Evolutionary conservation across 2,888 invertebrate species (phyloP).

Genomic region (Pherbina coryleti): DNA sequence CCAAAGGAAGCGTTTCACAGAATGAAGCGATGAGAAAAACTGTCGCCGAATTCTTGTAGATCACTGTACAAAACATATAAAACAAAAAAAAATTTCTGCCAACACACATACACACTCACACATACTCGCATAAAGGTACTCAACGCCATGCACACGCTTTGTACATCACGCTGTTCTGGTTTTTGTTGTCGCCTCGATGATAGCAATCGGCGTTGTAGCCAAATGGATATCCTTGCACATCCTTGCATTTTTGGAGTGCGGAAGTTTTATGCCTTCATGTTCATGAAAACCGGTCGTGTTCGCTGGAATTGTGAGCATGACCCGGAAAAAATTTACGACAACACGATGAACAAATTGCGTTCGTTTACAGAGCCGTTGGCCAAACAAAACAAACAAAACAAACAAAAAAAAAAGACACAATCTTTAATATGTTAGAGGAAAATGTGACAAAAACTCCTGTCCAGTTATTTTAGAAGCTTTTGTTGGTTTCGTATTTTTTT

Average conservation of each 20-base stretch:
- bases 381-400: no score
- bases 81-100: background rate
- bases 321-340: constrained; percentile 41
- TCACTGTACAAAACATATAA: background rate
- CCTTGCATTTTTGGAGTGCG: constrained; percentile 15
- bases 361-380: background rate
- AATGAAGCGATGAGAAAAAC: constrained; percentile 22
- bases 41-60: constrained; percentile 13
- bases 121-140: constrained; percentile 14
- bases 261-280: constrained; percentile 40
- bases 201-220: constrained; percentile 32
- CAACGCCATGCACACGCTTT: background rate
- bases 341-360: constrained; percentile 47
- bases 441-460: constrained; percentile 5
- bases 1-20: constrained; percentile 44
- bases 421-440: background rate
- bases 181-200: constrained; percentile 30
- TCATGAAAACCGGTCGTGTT: constrained; percentile 35
- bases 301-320: constrained; percentile 45
- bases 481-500: background rate
- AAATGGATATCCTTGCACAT: constrained; percentile 28
- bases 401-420: background rate
- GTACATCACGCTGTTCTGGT: constrained; percentile 5
- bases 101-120: constrained; percentile 37
- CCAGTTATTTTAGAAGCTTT: constrained; percentile 10